Evolutionary conservation across 2,797 vertebrate genomes (phyloP).

Genomic region (Kryptolebias ocellatus): DNA sequence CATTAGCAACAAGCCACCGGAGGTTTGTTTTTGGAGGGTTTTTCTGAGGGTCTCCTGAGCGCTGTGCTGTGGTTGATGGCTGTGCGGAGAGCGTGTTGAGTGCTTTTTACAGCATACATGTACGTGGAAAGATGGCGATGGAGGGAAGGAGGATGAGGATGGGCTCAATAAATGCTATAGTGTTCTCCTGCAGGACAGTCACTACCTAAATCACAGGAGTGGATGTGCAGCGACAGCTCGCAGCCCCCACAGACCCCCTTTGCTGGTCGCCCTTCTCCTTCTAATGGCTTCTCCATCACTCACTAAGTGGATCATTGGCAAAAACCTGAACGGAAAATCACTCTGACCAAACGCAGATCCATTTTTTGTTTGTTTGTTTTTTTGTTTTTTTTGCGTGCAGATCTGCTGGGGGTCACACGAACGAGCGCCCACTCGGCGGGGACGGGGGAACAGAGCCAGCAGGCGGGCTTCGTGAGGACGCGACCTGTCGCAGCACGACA

Average conservation of each 20-base stretch:
- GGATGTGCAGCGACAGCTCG: slow-evolving; percentile 60
- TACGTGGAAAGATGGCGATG: slow-evolving; percentile 66
- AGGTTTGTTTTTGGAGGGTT: not conserved
- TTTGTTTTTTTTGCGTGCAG: slow-evolving; percentile 27
- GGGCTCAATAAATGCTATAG: slow-evolving; percentile 79
- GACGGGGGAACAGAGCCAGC: slow-evolving; percentile 33
- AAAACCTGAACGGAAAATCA: slow-evolving; percentile 52
- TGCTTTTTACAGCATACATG: slow-evolving; percentile 59
- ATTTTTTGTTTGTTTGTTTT: no score
- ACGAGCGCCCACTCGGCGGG: slow-evolving; percentile 14
- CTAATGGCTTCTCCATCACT: slow-evolving; percentile 33
- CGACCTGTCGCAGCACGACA: slow-evolving; percentile 66
- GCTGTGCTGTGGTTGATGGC: slow-evolving; percentile 25
- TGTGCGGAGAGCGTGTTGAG: slow-evolving; percentile 61
- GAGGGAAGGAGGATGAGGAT: slow-evolving; percentile 57
- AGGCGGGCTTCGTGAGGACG: slow-evolving; percentile 46
- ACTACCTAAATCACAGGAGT: slow-evolving; percentile 70
- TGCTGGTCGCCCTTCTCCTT: not conserved
- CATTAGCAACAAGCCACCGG: slow-evolving; percentile 16
- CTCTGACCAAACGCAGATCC: slow-evolving; percentile 33
- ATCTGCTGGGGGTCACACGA: slow-evolving; percentile 45
- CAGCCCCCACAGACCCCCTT: slow-evolving; percentile 48
- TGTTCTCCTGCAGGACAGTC: slow-evolving; percentile 69
- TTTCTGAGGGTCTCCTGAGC: slow-evolving; percentile 32
- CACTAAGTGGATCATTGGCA: slow-evolving; percentile 44